Evolutionary conservation across 2,113 vertebrate species (phyloP).

Genomic region (Pholis gunnellus): DNA sequence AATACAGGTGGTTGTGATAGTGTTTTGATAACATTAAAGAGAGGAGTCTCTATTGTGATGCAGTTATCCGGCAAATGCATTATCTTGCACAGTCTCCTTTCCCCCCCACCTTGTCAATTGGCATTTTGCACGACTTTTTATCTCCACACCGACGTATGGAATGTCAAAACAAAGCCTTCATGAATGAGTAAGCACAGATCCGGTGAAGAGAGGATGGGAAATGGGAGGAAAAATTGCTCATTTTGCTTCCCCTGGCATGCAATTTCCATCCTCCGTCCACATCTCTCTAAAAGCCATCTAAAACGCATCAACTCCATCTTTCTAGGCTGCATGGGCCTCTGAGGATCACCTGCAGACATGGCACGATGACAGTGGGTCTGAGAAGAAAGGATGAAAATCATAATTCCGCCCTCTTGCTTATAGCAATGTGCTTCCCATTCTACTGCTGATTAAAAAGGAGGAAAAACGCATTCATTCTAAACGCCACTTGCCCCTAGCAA

Average conservation of each 20-base stretch:
- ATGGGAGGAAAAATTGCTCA: slow-evolving; percentile 73
- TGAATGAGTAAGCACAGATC: slow-evolving; percentile 75
- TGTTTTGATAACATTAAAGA: slow-evolving; percentile 28
- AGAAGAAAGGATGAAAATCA: slow-evolving; percentile 61
- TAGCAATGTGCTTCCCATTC: slow-evolving; percentile 39
- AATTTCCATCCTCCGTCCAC: slow-evolving; percentile 68
- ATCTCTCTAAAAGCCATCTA: slow-evolving; percentile 66
- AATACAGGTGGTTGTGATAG: slow-evolving; percentile 11
- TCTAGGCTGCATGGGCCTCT: slow-evolving; percentile 52
- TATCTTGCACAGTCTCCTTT: not conserved
- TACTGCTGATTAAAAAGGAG: slow-evolving; percentile 53
- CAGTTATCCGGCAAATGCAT: slow-evolving; percentile 22
- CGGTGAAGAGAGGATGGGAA: slow-evolving; percentile 52
- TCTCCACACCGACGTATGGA: slow-evolving; percentile 52
- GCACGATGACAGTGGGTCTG: slow-evolving; percentile 26
- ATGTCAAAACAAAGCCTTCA: slow-evolving; percentile 77
- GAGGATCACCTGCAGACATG: slow-evolving; percentile 72
- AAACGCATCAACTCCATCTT: slow-evolving; percentile 76
- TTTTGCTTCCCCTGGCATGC: slow-evolving; percentile 71
- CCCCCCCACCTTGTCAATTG: not conserved
- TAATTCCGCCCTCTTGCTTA: slow-evolving; percentile 56
- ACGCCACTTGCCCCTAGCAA: slow-evolving; percentile 40
- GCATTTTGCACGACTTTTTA: slow-evolving; percentile 37
- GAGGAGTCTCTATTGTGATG: not conserved
- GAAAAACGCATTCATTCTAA: slow-evolving; percentile 24